These are phyloP conservation scores for Arrhamphus sclerolepis DNA, from an alignment of 2,797 vertebrate genomes.

Conservation along the genomic window DNA sequence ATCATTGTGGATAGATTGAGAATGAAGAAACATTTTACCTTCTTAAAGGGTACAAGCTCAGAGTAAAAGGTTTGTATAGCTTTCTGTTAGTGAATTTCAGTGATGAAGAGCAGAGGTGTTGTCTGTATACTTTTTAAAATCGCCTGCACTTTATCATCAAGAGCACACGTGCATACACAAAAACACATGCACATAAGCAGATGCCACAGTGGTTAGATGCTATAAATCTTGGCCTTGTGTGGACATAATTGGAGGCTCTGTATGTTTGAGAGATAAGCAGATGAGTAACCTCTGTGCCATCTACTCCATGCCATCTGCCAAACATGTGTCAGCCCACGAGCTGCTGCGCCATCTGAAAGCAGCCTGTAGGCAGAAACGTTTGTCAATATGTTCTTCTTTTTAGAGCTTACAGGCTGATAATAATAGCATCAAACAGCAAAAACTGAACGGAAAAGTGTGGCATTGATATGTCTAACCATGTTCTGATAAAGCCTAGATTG, in stretches of 20 bases:
- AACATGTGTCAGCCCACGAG: slow-evolving; percentile 65
- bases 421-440: not conserved
- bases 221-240: slow-evolving; percentile 60
- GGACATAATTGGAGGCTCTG: slow-evolving; percentile 68
- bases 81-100: not conserved
- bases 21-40: too few relatives aligned
- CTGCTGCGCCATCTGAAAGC: slow-evolving; percentile 5
- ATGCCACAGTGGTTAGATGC: slow-evolving; percentile 24
- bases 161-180: slow-evolving; percentile 20
- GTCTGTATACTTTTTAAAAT: slow-evolving; percentile 28
- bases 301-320: slow-evolving; percentile 74
- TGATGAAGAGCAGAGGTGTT: slow-evolving; percentile 37
- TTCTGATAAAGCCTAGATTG: not conserved
- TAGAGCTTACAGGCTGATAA: not conserved
- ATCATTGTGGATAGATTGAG: too few relatives aligned
- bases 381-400: slow-evolving; percentile 35
- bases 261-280: slow-evolving; percentile 68
- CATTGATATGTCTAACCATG: not conserved
- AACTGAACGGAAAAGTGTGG: not conserved
- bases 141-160: slow-evolving; percentile 58
- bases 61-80: not conserved
- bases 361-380: slow-evolving; percentile 33
- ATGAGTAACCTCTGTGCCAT: slow-evolving; percentile 73
- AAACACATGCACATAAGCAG: slow-evolving; percentile 17
- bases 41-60: too few relatives aligned